These are phyloP conservation scores for Ctenopoma multispine DNA, from an alignment of 2,797 vertebrate species.

Conservation along the genomic window DNA sequence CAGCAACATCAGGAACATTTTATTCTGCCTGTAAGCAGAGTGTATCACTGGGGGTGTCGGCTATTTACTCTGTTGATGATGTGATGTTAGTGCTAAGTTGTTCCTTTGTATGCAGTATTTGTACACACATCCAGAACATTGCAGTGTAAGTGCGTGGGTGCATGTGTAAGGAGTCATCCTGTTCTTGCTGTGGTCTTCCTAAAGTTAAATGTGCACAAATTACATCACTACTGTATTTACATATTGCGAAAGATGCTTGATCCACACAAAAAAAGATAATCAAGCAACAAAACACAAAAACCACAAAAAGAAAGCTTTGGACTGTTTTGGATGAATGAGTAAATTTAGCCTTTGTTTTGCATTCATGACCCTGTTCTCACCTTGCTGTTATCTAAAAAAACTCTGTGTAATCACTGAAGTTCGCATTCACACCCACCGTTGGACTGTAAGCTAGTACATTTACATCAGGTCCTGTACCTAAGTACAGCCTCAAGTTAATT, in stretches of 20 bases:
- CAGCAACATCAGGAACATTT: neutral
- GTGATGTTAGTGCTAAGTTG: neutral
- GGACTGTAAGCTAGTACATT: neutral
- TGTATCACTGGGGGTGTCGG: neutral
- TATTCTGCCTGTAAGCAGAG: neutral
- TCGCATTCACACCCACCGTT: neutral
- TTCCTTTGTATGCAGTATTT: neutral
- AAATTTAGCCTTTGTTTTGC: neutral
- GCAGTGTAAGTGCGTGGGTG: neutral
- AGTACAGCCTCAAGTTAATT: too few species aligned
- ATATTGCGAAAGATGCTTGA: neutral
- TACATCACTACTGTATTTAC: neutral
- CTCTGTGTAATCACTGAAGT: neutral
- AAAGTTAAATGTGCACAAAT: neutral
- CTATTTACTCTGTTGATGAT: conserved; percentile 33
- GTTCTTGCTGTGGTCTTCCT: neutral
- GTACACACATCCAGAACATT: conserved; percentile 15
- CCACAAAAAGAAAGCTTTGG: neutral
- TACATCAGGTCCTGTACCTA: neutral
- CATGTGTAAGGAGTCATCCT: neutral
- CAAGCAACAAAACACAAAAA: neutral
- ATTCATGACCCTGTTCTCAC: neutral
- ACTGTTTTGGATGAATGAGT: neutral
- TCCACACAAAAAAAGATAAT: neutral
- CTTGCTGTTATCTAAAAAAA: conserved; percentile 10